These are phyloP conservation scores for Pristionchus maxplancki DNA, from an alignment of 2,888 invertebrate species.

Conservation along the genomic window DNA sequence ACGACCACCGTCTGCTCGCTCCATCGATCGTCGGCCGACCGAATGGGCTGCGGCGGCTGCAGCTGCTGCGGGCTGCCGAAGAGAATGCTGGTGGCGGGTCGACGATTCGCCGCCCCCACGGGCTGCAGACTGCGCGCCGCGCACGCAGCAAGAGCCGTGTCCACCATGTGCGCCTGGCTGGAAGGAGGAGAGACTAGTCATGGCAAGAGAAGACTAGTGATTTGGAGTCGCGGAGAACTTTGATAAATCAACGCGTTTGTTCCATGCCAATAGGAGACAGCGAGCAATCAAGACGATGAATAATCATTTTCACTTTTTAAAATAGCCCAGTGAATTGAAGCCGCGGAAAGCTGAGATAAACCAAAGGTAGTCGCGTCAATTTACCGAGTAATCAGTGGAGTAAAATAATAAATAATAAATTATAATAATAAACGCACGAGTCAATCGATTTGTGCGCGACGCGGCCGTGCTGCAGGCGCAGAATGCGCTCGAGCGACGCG, in stretches of 20 bases:
- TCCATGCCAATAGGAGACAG: background rate
- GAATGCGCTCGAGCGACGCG: constrained; percentile 18
- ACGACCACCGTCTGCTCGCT: background rate
- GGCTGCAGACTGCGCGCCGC: background rate
- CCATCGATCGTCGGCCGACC: constrained; percentile 1
- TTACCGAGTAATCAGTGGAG: too few species aligned
- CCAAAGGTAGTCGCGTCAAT: background rate
- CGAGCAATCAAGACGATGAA: background rate
- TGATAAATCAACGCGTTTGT: background rate
- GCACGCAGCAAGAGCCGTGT: constrained; percentile 9
- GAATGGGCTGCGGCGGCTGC: background rate
- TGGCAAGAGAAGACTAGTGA: background rate
- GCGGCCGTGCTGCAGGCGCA: constrained; percentile 22
- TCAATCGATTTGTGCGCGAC: constrained; percentile 1
- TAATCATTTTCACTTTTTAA: background rate
- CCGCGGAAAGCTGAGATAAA: background rate
- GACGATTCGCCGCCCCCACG: background rate
- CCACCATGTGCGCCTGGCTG: constrained; percentile 5
- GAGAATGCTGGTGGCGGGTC: background rate
- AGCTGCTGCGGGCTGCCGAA: background rate
- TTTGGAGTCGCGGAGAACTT: background rate
- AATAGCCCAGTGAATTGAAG: background rate
- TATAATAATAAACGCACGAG: background rate
- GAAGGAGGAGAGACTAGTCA: background rate
- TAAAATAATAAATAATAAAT: background rate